Evolutionary conservation across 2,797 vertebrate species (phyloP), one percentile per base, ranked within the genome.

Genomic region (Lateolabrax maculatus): DNA sequence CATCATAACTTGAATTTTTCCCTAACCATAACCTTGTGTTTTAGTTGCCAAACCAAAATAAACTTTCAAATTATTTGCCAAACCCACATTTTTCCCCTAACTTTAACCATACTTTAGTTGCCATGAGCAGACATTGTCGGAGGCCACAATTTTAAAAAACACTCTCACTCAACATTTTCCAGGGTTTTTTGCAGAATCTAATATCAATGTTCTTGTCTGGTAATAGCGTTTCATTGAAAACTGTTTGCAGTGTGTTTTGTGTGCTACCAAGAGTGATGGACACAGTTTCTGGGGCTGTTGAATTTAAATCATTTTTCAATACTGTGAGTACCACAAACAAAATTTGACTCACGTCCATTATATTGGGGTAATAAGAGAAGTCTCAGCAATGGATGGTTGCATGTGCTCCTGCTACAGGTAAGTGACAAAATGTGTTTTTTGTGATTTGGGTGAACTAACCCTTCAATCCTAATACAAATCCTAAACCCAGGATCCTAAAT

Each of bases 211-310:
- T n/a, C n/a, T n/a, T n/a, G n/a, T n/a, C n/a, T n/a, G n/a, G n/a
- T n/a, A n/a, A n/a, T n/a, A n/a, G n/a, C n/a, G n/a, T n/a, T n/a
- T n/a, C n/a, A n/a, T n/a, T 23, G 4, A 16, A 34, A 64, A 64
- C 21, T 5, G n/a, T 36, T 49, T 44, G 15, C 46, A 73, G 48
- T 7, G 52, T 55, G 27, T 75, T 46, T 66, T 52, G 11, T 65
- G 11, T 65, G 3, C 18, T 4, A 56, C 51, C 25, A 25, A 48
- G 41, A 56, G 29, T 15, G 43, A 67, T 31, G 18, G 37, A 58
- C 25, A 31, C 10, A n/a, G 18, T 43, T 15, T 60, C n/a, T 21
- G 12, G 8, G 39, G 39, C 1, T 39, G 12, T 12, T 12, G 37
- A 39, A 15, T 62, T 29, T 21, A 9, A 25, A 12, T 46, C 2